Evolutionary conservation across 2,113 vertebrate species (phyloP), one percentile per base, ranked within the genome.

Genomic region (Ptilonorhynchus violaceus): DNA sequence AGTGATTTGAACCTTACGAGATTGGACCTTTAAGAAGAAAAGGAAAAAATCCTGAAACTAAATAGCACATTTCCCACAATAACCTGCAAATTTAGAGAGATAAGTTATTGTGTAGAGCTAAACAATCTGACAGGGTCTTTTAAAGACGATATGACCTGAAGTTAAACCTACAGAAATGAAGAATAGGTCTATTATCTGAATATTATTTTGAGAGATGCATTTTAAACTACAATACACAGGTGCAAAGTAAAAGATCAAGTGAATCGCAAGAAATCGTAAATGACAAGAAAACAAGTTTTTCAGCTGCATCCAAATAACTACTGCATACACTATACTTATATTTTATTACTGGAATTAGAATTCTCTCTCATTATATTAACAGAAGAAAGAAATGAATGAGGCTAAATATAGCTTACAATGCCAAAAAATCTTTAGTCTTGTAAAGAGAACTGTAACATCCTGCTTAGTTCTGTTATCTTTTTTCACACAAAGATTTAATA

Each of bases 101-200:
- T 73, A 85, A 93, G 78, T 96, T 96, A 92, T 93, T 91, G 86
- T 84, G 78, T 30, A 62, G 74, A 92, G 70, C 83, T 89, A 89
- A 97, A 96, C 80, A 93, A 94, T 81, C 72, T 94, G 88, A 93
- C 89, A 78, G 55, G 81, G 86, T 83, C 70, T 92, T 97, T 96
- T 89, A 95, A 91, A 97, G 75, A 69, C 0, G 0, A 31, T 73
- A 69, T 87, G 89, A 83, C 84, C 93, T 49, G 76, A 93, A 95
- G 79, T 84, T 90, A 96, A 96, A 94, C 53, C 42, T 46, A 73
- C 46, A 92, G 87, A 92, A 96, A 81, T 84, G 75, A 95, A 92
- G 81, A 93, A 92, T 50, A 84, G 49, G 33, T 80, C 89, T 80
- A 96, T 97, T 95, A 96, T 75, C 37, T 58, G 86, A 95, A 85